Conservation (phyloP, 2,113 vertebrate genomes). For the Todiramphus chloris region DNA sequence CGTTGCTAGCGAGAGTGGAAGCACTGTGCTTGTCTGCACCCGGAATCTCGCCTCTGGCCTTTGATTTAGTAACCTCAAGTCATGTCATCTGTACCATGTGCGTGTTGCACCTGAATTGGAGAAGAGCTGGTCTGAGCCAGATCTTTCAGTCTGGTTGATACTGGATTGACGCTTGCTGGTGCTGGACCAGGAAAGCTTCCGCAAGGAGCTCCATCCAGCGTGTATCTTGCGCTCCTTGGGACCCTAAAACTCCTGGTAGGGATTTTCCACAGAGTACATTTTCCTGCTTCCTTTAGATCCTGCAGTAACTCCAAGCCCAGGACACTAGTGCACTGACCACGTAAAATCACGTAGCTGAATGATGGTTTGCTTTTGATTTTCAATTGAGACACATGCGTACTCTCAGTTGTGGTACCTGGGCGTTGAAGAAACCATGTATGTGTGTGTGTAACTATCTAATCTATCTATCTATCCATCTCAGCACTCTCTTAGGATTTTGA, state of each 20-base stretch:
- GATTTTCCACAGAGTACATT: background rate
- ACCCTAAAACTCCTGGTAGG: background rate
- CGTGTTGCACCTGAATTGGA: accelerated
- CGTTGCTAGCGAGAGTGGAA: accelerated
- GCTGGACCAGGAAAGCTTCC: background rate
- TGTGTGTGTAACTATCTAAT: no score
- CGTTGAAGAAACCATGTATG: accelerated
- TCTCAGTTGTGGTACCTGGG: background rate
- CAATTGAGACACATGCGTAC: accelerated
- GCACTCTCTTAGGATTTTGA: background rate
- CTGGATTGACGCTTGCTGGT: background rate
- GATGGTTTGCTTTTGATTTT: background rate
- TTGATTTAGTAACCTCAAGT: background rate
- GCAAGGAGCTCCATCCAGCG: background rate
- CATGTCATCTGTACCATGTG: no score
- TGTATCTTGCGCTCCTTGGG: background rate
- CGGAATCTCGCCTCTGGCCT: background rate
- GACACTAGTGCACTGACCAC: accelerated
- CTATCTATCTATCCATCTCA: no score
- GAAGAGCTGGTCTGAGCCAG: background rate
- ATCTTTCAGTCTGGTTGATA: background rate
- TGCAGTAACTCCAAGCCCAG: background rate
- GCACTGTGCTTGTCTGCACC: background rate
- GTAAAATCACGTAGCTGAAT: background rate
- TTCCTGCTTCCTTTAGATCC: background rate